Conservation (phyloP, 2,113 vertebrate genomes). For the Rostratula benghalensis region DNA sequence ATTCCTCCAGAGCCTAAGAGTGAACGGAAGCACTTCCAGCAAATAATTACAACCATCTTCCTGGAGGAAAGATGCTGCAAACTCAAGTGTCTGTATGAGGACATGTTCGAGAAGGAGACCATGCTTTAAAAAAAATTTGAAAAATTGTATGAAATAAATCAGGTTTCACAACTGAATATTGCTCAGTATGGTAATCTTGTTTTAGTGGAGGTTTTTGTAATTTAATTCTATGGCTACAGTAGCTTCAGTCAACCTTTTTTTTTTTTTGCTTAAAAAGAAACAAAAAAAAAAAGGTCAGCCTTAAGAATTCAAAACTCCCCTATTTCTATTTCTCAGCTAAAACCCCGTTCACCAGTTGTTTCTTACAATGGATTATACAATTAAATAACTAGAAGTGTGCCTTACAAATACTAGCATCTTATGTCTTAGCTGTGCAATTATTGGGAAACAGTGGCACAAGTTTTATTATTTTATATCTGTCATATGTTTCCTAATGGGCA, state of each 20-base stretch:
- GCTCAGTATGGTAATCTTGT: background rate
- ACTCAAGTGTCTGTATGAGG: rapidly evolving
- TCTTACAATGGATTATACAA: background rate
- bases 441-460: background rate
- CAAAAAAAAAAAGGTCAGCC: no score
- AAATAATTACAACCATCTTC: background rate
- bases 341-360: background rate
- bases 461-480: background rate
- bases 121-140: background rate
- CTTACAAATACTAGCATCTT: background rate
- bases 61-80: background rate
- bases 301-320: background rate
- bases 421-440: background rate
- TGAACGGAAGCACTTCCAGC: background rate
- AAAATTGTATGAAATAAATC: background rate
- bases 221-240: background rate
- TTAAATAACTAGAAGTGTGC: background rate
- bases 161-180: background rate
- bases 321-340: background rate
- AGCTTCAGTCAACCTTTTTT: background rate
- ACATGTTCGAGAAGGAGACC: background rate
- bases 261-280: background rate
- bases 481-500: background rate
- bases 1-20: background rate
- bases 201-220: background rate